Evolutionary conservation across 1,140 invertebrate species (phyloP), one percentile per base, ranked within the genome.

Genomic region (Hirudo medicinalis): DNA sequence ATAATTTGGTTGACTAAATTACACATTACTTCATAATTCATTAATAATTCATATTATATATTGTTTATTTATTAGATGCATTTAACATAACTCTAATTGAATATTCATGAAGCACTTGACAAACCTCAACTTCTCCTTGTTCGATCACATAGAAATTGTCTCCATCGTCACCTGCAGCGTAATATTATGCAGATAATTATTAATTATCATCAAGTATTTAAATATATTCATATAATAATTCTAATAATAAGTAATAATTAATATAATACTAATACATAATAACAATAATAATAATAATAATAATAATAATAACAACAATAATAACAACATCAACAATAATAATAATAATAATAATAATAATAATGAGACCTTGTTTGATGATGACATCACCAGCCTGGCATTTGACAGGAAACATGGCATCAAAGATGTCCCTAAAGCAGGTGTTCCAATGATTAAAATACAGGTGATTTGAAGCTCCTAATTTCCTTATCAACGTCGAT

Each of bases 141-240:
- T 99, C 97, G 76, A 99, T 95, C 63, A 99, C 95, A 80, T 99
- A 99, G 82, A 99, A 99, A 80, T 99, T 99, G 83, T 99, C 96
- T 69, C 96, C 96, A 82, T 98, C 94, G 82, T 98, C 95, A 60
- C 94, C 69, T 70, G 49, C 49, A 54, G 19, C 20, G 9, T 25
- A 49, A 25, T 11, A 54, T 69, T 25, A 4, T 19, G 19, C 66
- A 19, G 54, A n/a, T 25, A 57, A n/a, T 57, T 57, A 25, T 4
- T 57, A 9, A 57, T n/a, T n/a, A 57, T 25, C 20, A 57, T 57
- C 20, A 57, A n/a, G 9, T 57, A 57, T 57, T 57, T 57, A 57
- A 57, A n/a, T 57, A 57, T 57, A 9, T 57, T n/a, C 5, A n/a
- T 57, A 57, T 57, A 57, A 3, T 57, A 57, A 4, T 57, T 2